Base-by-base conservation (phyloP, 2,113 vertebrate genomes). In the Herpailurus yagouaroundi region DNA sequence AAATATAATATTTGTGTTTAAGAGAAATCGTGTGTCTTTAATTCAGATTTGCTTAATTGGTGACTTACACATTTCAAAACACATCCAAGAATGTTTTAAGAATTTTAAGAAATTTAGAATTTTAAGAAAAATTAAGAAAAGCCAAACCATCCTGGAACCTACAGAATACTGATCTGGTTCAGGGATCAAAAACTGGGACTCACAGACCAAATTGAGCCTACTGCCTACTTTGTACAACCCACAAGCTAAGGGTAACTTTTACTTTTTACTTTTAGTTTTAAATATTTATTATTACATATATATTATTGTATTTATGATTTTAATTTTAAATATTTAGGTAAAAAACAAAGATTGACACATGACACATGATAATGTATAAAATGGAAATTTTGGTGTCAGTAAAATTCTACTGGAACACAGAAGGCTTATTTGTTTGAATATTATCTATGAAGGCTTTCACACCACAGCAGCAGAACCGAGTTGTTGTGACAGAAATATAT, bases 51-150 rank as follows among this genome's bases (percentile, higher is more conserved):
- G 60, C 6, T 27, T 89, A 89, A 92, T 63, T 92, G 55, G 38
- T 89, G 13, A 94, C 13, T 57, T 82, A 77, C 7, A 31, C n/a
- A 55, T 68, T 82, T 86, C 7, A 94, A 82, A 89, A 63, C 3
- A 86, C 27, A 85, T 89, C 23, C 18, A 80, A 88, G 25, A 80
- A 4, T 4, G 69, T 38, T 88, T 97, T 60, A 23, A 36, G 13
- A 87, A 85, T 80, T 68, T 64, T 71, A 68, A 57, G 60, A 83
- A 91, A 95, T 60, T 60, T 60, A 21, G 13, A 87, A 89, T 80
- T 68, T 64, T 71, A 74, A 57, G 60, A 79, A 91, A 95, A 95
- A 84, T 38, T 63, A 48, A 36, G 19, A 92, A 83, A 95, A 74
- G 23, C 3, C 48, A 91, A 89, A n/a, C 9, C 33, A 36, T 48